phyloP scores from a whole-genome alignment of 2,888 invertebrate genomes.

The Disparrhopalites patrizii region DNA sequence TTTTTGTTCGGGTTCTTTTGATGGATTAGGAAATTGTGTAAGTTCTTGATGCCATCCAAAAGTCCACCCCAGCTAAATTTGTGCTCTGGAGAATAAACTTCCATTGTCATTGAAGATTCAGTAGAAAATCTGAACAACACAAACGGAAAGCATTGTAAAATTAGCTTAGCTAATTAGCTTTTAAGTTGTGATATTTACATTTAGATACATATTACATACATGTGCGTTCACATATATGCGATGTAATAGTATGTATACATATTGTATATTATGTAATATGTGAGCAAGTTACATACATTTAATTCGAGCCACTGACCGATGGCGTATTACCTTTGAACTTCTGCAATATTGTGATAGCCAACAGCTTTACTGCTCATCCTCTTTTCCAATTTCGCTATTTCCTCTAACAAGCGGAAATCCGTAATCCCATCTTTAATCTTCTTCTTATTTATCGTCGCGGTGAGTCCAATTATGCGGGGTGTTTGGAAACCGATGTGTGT shows the following conservation, averaged over 20 bases:
- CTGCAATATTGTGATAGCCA: slow-evolving; percentile 60
- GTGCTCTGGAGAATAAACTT: not conserved
- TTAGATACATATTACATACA: no score
- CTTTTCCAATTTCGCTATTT: slow-evolving; percentile 62
- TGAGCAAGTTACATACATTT: not conserved
- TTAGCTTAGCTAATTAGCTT: not conserved
- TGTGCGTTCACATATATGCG: not conserved
- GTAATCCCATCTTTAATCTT: slow-evolving; percentile 53
- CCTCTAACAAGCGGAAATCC: slow-evolving; percentile 56
- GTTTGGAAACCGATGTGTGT: not conserved
- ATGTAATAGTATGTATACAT: not conserved
- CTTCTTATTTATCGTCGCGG: slow-evolving; percentile 77
- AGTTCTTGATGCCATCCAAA: not conserved
- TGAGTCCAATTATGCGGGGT: slow-evolving; percentile 76
- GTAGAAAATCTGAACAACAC: slow-evolving; percentile 50
- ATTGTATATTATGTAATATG: no score
- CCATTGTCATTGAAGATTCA: not conserved
- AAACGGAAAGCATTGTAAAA: not conserved
- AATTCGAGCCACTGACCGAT: not conserved
- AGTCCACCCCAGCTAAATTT: not conserved
- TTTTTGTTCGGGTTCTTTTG: not conserved
- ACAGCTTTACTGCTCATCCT: slow-evolving; percentile 69
- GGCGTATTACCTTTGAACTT: slow-evolving; percentile 57
- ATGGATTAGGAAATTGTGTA: not conserved
- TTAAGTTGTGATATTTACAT: not conserved